Conservation (phyloP, 2,888 invertebrate species). For the Acanthosoma haemorrhoidale region DNA sequence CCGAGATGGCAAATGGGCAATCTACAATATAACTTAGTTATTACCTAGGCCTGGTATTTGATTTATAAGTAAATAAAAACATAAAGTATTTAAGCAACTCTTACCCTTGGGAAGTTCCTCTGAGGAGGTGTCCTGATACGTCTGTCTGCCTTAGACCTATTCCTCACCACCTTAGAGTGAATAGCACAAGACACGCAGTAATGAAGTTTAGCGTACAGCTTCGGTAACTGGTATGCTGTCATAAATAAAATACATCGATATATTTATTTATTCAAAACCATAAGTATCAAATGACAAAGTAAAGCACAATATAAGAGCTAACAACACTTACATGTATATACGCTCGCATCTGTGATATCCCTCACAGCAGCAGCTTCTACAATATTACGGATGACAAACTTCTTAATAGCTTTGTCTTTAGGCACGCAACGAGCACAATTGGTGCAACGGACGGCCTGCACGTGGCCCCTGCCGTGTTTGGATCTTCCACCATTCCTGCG, state of each 20-base stretch:
- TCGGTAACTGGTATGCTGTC: constrained; percentile 90
- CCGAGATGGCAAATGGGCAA: not conserved
- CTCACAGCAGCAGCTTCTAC: constrained; percentile 98
- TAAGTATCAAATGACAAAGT: not conserved
- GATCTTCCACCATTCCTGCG: constrained; percentile 98
- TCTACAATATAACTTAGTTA: not conserved
- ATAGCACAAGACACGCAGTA: constrained; percentile 99
- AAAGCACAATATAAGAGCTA: not conserved
- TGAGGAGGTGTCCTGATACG: constrained; percentile 96
- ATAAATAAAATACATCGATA: constrained; percentile 41
- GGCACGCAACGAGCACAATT: constrained; percentile 99
- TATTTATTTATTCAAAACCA: not conserved
- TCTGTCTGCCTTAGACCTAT: constrained; percentile 93
- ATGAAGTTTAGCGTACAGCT: constrained; percentile 97
- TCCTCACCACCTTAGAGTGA: constrained; percentile 98
- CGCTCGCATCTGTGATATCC: constrained; percentile 96
- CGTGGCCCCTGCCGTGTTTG: constrained; percentile 98
- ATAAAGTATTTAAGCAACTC: not conserved
- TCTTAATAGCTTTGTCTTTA: constrained; percentile 99
- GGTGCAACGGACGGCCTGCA: constrained; percentile 95
- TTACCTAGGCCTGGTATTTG: too few species aligned
- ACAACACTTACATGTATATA: constrained; percentile 68
- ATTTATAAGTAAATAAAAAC: not conserved
- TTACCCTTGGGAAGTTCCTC: constrained; percentile 72
- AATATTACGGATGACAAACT: constrained; percentile 97